phyloP scores from a whole-genome alignment of 2,888 invertebrate genomes.

The Tachina lurida region DNA sequence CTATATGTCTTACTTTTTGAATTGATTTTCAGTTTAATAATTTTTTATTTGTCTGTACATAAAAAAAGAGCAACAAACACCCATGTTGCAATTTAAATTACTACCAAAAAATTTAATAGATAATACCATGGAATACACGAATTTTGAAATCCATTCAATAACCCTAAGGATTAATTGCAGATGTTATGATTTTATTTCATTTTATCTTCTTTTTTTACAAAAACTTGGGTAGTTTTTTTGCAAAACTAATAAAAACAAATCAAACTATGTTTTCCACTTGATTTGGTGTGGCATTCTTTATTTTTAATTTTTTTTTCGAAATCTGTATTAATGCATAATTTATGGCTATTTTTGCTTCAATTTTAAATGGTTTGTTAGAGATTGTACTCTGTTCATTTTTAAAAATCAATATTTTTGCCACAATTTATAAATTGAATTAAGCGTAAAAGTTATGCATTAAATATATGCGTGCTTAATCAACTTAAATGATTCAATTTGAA shows the following conservation, averaged over 20 bases:
- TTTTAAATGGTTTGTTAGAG: conserved; percentile 38
- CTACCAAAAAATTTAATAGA: conserved; percentile 40
- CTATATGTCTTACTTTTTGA: not conserved
- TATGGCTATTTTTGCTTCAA: conserved; percentile 43
- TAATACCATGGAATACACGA: conserved; percentile 45
- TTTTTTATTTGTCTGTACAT: conserved; percentile 40
- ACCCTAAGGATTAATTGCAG: conserved; percentile 78
- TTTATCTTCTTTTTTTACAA: conserved; percentile 12
- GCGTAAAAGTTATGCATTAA: not conserved
- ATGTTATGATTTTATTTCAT: conserved; percentile 76
- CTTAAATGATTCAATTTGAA: conserved; percentile 1
- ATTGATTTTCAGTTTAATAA: conserved; percentile 60
- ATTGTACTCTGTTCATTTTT: not conserved
- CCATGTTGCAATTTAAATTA: conserved; percentile 12
- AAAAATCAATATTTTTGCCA: conserved; percentile 57
- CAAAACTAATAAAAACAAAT: conserved; percentile 45
- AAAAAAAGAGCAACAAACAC: conserved; percentile 14
- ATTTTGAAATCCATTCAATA: conserved; percentile 27
- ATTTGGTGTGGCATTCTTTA: conserved; percentile 72
- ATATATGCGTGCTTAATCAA: not conserved
- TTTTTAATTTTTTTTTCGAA: not conserved
- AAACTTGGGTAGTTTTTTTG: conserved; percentile 51
- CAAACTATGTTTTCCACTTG: conserved; percentile 75
- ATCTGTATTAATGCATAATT: conserved; percentile 28
- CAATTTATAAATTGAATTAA: conserved; percentile 45